Evolutionary conservation across 2,113 vertebrate genomes (phyloP).

Genomic region (Takifugu bimaculatus): DNA sequence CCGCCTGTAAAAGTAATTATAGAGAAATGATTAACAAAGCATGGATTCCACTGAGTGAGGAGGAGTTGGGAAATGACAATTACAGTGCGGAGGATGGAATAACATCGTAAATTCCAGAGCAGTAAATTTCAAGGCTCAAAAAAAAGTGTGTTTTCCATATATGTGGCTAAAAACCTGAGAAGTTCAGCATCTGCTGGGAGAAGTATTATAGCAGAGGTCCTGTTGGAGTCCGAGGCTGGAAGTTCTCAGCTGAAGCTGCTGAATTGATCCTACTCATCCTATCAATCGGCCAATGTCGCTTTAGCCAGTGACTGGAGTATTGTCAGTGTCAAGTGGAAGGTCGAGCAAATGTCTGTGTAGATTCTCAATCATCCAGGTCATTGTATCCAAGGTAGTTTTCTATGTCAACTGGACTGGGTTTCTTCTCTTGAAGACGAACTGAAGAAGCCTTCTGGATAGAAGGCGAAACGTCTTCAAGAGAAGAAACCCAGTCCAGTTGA

Average conservation of each 20-base stretch:
- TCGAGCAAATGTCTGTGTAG: not conserved
- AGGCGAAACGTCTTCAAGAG: too few species aligned
- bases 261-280: constrained; percentile 12
- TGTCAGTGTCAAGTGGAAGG: constrained; percentile 8
- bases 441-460: too few species aligned
- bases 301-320: not conserved
- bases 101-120: constrained; percentile 34
- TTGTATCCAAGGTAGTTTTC: too few species aligned
- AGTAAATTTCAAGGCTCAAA: constrained; percentile 28
- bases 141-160: constrained; percentile 34
- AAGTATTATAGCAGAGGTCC: constrained; percentile 22
- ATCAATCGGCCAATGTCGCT: constrained; percentile 11
- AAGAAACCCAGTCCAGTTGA: too few species aligned
- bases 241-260: constrained; percentile 3
- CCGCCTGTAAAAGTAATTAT: constrained; percentile 39
- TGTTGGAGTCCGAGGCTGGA: constrained; percentile 10
- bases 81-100: constrained; percentile 17
- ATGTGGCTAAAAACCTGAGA: not conserved
- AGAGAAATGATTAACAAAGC: constrained; percentile 29
- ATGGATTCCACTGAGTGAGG: constrained; percentile 21
- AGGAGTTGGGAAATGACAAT: constrained; percentile 38
- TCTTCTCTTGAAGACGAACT: too few species aligned
- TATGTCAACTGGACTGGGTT: too few species aligned
- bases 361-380: too few species aligned
- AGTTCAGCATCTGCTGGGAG: constrained; percentile 10